Evolutionary conservation across 2,797 vertebrate species (phyloP), one percentile per base, ranked within the genome.

Genomic region (Onychomys arenicola): DNA sequence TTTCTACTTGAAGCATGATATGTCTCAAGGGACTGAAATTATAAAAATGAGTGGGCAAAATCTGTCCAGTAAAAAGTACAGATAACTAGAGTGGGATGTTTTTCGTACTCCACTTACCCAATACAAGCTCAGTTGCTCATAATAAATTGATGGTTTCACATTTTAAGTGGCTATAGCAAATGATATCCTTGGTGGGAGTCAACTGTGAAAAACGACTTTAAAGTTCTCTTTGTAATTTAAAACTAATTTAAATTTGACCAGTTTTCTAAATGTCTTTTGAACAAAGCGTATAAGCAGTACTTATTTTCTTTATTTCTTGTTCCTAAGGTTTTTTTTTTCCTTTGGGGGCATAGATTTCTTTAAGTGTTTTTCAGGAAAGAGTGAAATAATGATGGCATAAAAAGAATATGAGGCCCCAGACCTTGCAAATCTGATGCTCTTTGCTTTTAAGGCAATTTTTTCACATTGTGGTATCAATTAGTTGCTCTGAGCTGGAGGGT

Each of bases 141-240:
- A 9, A 13, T 63, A 83, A 65, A 84, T 69, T 84, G 80, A 14
- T 34, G 89, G n/a, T 61, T 29, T 21, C 23, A 8, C 5, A 37
- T 81, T 96, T 88, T 94, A 49, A 73, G 29, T 52, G 81, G 32
- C 43, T 91, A 25, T 23, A 14, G 43, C 19, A 89, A 93, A 37
- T 63, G n/a, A 69, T 43, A 71, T 13, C 5, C 7, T 83, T 78
- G 23, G 21, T 91, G 4, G 21, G 9, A 88, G 27, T 86, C 25
- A 94, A 90, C 73, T 69, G 29, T 71, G 63, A 94, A 92, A 86
- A 94, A 16, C 2, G 69, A 85, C 61, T 86, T 85, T 23, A 87
- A 73, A 85, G 16, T 19, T n/a, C 52, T 82, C 16, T 86, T 76
- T 77, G 19, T 21, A 63, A 67, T 43, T 73, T 71, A 90, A 65